Evolutionary conservation across 1,140 invertebrate species (phyloP), one percentile per base, ranked within the genome.

Genomic region (Metaphire vulgaris): DNA sequence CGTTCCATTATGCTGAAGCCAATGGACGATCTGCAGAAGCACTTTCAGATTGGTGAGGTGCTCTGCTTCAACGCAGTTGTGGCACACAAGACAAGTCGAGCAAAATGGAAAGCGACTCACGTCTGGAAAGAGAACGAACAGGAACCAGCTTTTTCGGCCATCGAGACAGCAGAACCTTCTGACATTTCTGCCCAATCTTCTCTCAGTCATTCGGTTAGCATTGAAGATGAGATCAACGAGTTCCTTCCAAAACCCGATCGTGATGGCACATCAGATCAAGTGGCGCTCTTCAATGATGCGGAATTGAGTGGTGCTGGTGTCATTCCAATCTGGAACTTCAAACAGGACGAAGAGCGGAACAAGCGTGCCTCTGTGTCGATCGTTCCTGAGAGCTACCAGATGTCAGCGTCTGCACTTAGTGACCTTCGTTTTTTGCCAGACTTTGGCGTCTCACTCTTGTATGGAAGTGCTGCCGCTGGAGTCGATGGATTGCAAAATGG

Each of bases 11-110:
- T 86, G 80, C 82, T 82, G n/a, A 82, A 85, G 73, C 79, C 83
- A n/a, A 82, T 85, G 76, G 84, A 85, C 79, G 86, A 87, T 79
- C 80, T 87, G 68, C 83, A 84, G 69, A 84, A 83, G 74, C 74
- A 86, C 66, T 81, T 86, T 66, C 81, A 81, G 72, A 79, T 86
- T 31, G 85, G 85, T 6, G 86, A 87, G 75, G 81, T 81, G 74
- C 82, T 85, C 0, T 83, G 81, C 73, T 87, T 87, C 80, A 86
- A 87, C 79, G 85, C 86, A 21, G 83, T 87, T 28, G 83, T 85
- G 34, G 86, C 86, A 21, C 83, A 86, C n/a, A 86, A 86, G 78
- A 84, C 84, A 14, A 85, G 84, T 74, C 70, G 85, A 67, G 85
- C 85, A 12, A 82, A 84, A 32, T 87, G 85, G 85, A 77, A 83